A percentile compares a stretch with the other conserved stretches of the same genome.
Conservation (phyloP, 2,797 vertebrate species). For the Botia kubotai region DNA sequence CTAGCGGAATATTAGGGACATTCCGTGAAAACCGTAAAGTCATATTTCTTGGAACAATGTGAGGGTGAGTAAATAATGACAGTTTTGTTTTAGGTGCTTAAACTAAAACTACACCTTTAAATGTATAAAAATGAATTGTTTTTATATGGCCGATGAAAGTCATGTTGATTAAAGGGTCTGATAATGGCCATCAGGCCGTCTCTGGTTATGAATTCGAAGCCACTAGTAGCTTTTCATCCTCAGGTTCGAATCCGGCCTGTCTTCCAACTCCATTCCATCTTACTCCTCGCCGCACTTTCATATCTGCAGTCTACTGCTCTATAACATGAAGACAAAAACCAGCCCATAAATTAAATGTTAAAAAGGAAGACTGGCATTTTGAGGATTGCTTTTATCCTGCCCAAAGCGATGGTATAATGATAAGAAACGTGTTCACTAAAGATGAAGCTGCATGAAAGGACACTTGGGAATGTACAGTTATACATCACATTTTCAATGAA, state of each 20-base stretch:
- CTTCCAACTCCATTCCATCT: neutral
- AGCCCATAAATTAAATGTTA: neutral
- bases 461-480: conserved; percentile 17
- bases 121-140: too few relatives aligned
- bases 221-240: neutral
- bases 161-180: neutral
- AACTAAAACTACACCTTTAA: too few relatives aligned
- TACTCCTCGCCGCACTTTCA: neutral
- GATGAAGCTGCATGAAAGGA: neutral
- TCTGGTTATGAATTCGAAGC: neutral
- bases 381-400: neutral
- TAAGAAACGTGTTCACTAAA: neutral
- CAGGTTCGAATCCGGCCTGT: neutral
- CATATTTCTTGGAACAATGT: too few relatives aligned
- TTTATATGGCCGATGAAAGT: too few relatives aligned
- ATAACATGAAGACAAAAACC: neutral
- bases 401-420: conserved; percentile 23
- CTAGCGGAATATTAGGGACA: too few relatives aligned
- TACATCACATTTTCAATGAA: conserved; percentile 18
- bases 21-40: too few relatives aligned
- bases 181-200: neutral
- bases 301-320: neutral
- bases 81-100: too few relatives aligned
- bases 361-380: neutral
- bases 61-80: too few relatives aligned